Evolutionary conservation across 2,888 invertebrate species (phyloP).

Genomic region (Calameuta idolon): DNA sequence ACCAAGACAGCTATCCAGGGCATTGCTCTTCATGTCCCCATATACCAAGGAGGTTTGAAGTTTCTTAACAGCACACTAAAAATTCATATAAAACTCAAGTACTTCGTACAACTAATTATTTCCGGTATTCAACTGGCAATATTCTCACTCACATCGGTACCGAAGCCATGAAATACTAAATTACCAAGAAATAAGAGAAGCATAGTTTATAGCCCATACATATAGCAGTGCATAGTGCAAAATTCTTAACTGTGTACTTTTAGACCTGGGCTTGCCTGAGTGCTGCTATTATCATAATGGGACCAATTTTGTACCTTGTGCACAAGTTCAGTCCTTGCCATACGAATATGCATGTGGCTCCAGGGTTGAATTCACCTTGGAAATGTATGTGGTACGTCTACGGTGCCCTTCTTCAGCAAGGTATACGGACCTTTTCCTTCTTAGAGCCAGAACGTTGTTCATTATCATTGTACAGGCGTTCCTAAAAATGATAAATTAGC

Average conservation of each 20-base stretch:
- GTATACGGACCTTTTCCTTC: conserved; percentile 64
- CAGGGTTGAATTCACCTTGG: conserved; percentile 62
- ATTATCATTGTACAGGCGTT: neutral
- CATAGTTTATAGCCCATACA: neutral
- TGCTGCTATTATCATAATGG: conserved; percentile 80
- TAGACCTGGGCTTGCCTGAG: conserved; percentile 88
- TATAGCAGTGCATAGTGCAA: neutral
- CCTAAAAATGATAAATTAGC: conserved; percentile 1
- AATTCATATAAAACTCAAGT: neutral
- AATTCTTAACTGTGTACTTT: conserved; percentile 36
- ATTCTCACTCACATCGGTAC: neutral
- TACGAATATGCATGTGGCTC: conserved; percentile 24
- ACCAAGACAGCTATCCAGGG: conserved; percentile 84
- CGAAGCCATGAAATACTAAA: neutral
- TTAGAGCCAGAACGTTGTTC: conserved; percentile 13
- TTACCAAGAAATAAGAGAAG: neutral
- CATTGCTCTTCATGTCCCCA: conserved; percentile 85
- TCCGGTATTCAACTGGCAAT: neutral
- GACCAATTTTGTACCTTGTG: conserved; percentile 80
- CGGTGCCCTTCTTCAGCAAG: conserved; percentile 92
- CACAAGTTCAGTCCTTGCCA: conserved; percentile 77
- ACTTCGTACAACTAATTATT: neutral
- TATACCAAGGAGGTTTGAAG: conserved; percentile 71
- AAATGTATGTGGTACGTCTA: conserved; percentile 91
- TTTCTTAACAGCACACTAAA: neutral